Evolutionary conservation across 2,113 vertebrate species (phyloP), one percentile per base, ranked within the genome.

Genomic region (Gorilla gorilla): DNA sequence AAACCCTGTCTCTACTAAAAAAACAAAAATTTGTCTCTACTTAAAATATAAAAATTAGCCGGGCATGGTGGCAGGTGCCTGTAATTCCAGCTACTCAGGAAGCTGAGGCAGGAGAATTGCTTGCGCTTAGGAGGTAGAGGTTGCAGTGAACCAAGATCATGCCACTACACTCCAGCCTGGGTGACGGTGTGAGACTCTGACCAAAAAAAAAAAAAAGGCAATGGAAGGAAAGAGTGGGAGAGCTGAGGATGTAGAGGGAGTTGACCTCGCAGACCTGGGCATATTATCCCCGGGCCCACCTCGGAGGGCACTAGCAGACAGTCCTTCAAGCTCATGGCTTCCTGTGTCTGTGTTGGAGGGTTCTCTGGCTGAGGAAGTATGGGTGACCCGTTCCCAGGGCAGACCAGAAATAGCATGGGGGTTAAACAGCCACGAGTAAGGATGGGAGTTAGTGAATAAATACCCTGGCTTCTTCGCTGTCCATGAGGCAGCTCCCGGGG

Each of bases 391-490:
- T 17, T 18, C 38, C 55, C 25, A 27, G 23, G 57, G 22, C 61
- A 94, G 52, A 2, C 30, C 12, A 7, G 43, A 38, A 22, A 9
- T 3, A 55, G 4, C 27, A 32, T 11, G 23, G 23, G 1, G 27
- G 5, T 52, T 12, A 11, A 78, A 48, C 23, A 70, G 4, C n/a
- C 3, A 61, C 61, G 9, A 57, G 8, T 18, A 12, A 35, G 32
- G 78, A 14, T 10, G 40, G 7, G 48, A 17, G 30, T 11, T 1
- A 13, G n/a, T 9, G 8, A 59, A n/a, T 14, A 8, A n/a, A 57
- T 0, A 1, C 0, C 68, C 10, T 30, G 5, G 59, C 2, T 25
- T 25, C n/a, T 22, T 0, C 1, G 6, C 35, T 38, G 52, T 18
- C 2, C 8, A 0, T 10, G 50, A 52, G 32, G 35, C 9, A n/a